These are phyloP conservation scores for Pantala flavescens DNA, from an alignment of 1,140 invertebrate species.

Conservation along the genomic window DNA sequence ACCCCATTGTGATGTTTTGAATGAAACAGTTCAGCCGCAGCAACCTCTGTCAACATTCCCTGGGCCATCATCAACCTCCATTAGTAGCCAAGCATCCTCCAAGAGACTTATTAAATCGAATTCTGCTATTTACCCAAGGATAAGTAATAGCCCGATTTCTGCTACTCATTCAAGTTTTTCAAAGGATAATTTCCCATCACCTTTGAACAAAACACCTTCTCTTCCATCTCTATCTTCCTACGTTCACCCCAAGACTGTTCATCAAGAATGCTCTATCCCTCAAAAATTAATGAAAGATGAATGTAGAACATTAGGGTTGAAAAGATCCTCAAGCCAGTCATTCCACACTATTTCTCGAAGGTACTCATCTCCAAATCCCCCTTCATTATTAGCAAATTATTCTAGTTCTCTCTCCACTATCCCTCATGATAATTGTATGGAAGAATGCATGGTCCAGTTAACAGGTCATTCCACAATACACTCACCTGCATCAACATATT, in stretches of 20 bases:
- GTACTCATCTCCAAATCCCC: not conserved
- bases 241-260: not conserved
- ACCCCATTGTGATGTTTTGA: no score
- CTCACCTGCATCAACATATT: not conserved
- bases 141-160: no score
- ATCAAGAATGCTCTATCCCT: not conserved
- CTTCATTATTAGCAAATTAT: not conserved
- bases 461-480: not conserved
- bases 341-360: not conserved
- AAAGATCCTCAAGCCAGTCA: not conserved
- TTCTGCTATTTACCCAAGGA: no score
- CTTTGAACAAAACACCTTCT: not conserved
- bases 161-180: not conserved
- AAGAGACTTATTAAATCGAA: no score
- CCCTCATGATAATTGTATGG: not conserved
- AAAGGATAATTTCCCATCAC: not conserved
- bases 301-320: no score
- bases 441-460: not conserved
- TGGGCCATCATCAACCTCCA: no score
- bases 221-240: not conserved
- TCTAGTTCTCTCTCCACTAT: not conserved
- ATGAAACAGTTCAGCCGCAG: no score
- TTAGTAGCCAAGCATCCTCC: no score
- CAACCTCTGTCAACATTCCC: no score
- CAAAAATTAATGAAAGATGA: not conserved